Base-by-base conservation (phyloP, 2,888 invertebrate genomes). In the Clunio marinus region DNA sequence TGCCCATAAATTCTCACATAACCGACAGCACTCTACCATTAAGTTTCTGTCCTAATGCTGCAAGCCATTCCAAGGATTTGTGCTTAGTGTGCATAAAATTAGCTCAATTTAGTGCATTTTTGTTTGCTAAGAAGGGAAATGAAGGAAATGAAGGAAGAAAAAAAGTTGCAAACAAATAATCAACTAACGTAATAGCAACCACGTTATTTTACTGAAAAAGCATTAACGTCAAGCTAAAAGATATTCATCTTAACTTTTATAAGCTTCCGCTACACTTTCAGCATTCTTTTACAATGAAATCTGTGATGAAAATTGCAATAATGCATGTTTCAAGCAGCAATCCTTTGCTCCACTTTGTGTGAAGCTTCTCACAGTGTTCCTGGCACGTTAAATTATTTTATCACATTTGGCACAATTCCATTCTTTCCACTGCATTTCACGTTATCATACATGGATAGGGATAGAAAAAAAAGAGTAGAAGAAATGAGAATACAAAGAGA, bases 361-460 rank as follows among this genome's bases (percentile, higher is more conserved):
- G 17, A 17, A 17, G 20, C 22, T 51, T 20, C 51, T n/a, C 51
- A 22, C 51, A 17, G 22, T 51, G 51, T 51, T 51, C 46, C 45
- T 63, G 46, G 28, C 45, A 46, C 63, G 17, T 46, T 63, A 46
- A 63, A 63, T 63, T n/a, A n/a, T n/a, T 63, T 46, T 63, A 45
- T 63, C 63, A 17, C 46, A 63, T 63, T 63, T 63, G 63, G 63
- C 63, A 63, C 27, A 20, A 17, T 63, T 63, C 63, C 63, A 63
- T 45, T 46, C 25, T 27, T 24, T 57, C n/a, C n/a, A n/a, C n/a
- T n/a, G 57, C 57, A 57, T 57, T 57, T 57, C n/a, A 25, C 57
- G 45, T 63, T 63, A 35, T 45, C 37, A 63, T 63, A 5, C 3
- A 17, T 8, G 10, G 22, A 51, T n/a, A n/a, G n/a, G n/a, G n/a